Percentiles rank a stretch among this genome's conserved stretches.
These are phyloP conservation scores for Drosophila kepulauana DNA, from an alignment of 1,140 invertebrate species.

Conservation along the genomic window DNA sequence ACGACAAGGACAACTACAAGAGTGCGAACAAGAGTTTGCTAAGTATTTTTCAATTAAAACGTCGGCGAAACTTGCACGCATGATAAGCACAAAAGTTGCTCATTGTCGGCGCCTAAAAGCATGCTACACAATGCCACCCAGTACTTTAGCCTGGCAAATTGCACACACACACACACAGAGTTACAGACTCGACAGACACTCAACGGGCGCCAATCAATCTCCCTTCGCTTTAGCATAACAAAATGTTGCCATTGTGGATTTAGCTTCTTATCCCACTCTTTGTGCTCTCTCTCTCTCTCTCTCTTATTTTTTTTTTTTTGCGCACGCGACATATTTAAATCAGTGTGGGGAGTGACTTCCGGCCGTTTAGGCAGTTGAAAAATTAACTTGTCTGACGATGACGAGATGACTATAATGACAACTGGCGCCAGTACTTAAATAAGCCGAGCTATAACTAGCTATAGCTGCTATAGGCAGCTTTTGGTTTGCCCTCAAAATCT, in stretches of 20 bases:
- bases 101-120: constrained; percentile 73
- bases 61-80: constrained; percentile 75
- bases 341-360: constrained; percentile 57
- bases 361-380: constrained; percentile 77
- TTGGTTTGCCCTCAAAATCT: constrained; percentile 2
- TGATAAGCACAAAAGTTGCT: constrained; percentile 76
- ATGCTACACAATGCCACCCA: constrained; percentile 46
- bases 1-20: constrained; percentile 15
- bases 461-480: constrained; percentile 10
- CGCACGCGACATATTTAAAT: constrained; percentile 76
- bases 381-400: constrained; percentile 70
- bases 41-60: constrained; percentile 83
- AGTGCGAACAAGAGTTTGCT: constrained; percentile 51
- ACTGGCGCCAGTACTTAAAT: constrained; percentile 65
- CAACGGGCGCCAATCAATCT: constrained; percentile 73
- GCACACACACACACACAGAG: background rate
- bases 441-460: constrained; percentile 21
- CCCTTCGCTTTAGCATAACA: constrained; percentile 51
- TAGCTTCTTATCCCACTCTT: constrained; percentile 31
- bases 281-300: background rate
- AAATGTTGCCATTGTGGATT: constrained; percentile 50
- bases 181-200: constrained; percentile 11
- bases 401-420: constrained; percentile 47
- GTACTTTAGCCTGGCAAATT: constrained; percentile 50
- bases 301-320: constrained; percentile 17